Conservation (phyloP, 2,888 invertebrate species). For the Drosophila nr. perissopoda region DNA sequence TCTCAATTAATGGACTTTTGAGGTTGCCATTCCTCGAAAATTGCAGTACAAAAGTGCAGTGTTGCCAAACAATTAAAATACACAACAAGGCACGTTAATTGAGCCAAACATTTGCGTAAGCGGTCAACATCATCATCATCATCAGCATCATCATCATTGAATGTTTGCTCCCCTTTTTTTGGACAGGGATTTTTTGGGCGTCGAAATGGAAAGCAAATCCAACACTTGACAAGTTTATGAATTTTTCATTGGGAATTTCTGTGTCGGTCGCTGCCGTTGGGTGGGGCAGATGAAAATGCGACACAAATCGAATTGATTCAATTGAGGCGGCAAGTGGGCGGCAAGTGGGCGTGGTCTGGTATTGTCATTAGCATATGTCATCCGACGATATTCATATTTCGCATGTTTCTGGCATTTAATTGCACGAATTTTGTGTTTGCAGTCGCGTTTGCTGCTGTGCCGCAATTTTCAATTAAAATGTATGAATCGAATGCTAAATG, state of each 20-base stretch:
- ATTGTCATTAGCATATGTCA: conserved; percentile 50
- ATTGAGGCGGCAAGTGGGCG: conserved; percentile 11
- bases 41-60: conserved; percentile 17
- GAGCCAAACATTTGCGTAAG: conserved; percentile 51
- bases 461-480: conserved; percentile 76
- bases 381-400: conserved; percentile 36
- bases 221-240: conserved; percentile 52
- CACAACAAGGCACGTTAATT: conserved; percentile 43
- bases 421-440: conserved; percentile 48
- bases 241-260: conserved; percentile 47
- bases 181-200: conserved; percentile 28
- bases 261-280: conserved; percentile 5
- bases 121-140: conserved; percentile 10
- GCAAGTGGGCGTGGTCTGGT: neutral
- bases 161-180: conserved; percentile 1
- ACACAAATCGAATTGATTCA: conserved; percentile 45
- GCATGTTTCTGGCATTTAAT: conserved; percentile 67
- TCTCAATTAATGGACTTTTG: conserved; percentile 14
- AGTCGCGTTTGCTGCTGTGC: conserved; percentile 27
- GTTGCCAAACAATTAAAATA: conserved; percentile 41
- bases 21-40: neutral
- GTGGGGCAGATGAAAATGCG: conserved; percentile 18
- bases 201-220: conserved; percentile 42
- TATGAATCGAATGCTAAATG: conserved; percentile 66
- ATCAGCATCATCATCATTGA: conserved; percentile 2